Base-by-base conservation (phyloP, 2,113 vertebrate genomes). In the Meriones unguiculatus region DNA sequence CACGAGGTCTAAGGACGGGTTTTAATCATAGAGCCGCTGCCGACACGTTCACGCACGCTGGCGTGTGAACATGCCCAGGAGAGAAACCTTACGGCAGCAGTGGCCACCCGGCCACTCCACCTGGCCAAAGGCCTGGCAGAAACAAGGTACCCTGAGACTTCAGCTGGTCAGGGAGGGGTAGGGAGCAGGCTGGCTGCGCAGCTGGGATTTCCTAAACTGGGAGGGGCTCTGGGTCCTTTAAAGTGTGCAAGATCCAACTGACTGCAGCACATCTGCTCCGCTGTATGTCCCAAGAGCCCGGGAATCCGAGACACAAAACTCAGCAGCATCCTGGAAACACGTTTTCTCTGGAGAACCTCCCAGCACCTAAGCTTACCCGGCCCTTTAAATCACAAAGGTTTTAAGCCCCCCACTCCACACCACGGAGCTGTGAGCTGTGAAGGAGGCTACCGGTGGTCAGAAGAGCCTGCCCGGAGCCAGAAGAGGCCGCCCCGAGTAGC, bases 31-130 rank as follows among this genome's bases (percentile, higher is more conserved):
- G 52, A 92, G 35, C 67, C 46, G 15, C 1, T 5, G 2, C 41
- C 9, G 9, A 50, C 10, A 50, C n/a, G 52, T 38, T 77, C 65
- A 54, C 18, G 38, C 32, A 75, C 8, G 28, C 54, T 59, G 46
- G 52, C 73, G n/a, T 84, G n/a, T 5, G 54, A 77, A 78, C 57
- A 13, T 64, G 32, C 77, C 91, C 69, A 35, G 72, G 0, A 38
- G 22, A 96, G 38, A 46, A 94, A 38, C 64, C 64, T 89, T 54
- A 87, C 78, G 85, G 92, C 97, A 59, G 41, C n/a, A 72, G 62
- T 59, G 25, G 12, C 5, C 24, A 52, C 54, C 38, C 46, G 41
- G 46, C 11, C 59, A 38, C 62, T 80, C 67, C 41, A 64, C 7
- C 28, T 38, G 9, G 72, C 64, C 11, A 64, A 94, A 92, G 46